phyloP scores from a whole-genome alignment of 1,140 invertebrate species.

The Apis cerana region DNA sequence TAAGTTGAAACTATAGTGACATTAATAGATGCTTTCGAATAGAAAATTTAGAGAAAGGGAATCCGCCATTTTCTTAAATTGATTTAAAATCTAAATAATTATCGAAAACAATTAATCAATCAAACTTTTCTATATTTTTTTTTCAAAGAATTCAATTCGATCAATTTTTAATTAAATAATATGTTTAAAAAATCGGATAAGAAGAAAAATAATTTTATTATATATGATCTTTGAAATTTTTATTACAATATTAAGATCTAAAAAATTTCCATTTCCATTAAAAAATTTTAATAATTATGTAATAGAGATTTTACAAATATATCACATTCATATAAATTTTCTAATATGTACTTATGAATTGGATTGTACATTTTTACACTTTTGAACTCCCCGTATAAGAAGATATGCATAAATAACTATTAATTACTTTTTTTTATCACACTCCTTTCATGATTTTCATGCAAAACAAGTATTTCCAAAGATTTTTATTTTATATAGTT shows the following conservation, averaged over 20 bases:
- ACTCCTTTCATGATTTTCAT: background rate
- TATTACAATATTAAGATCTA: too few species aligned
- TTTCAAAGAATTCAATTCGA: background rate
- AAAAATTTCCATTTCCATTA: too few species aligned
- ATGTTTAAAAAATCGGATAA: background rate
- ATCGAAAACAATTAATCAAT: background rate
- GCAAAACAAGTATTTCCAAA: background rate
- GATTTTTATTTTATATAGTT: background rate
- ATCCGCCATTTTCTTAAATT: background rate
- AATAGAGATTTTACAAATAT: too few species aligned
- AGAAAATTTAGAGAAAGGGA: background rate
- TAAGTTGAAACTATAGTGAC: slow-evolving; percentile 49
- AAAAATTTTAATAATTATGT: too few species aligned
- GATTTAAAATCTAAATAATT: background rate
- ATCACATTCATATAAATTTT: too few species aligned
- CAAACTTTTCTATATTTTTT: background rate
- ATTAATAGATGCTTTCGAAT: slow-evolving; percentile 4
- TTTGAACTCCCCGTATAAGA: too few species aligned
- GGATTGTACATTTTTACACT: too few species aligned
- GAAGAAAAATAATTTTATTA: too few species aligned
- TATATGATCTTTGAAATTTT: too few species aligned
- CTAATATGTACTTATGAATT: too few species aligned
- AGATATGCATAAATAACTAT: too few species aligned
- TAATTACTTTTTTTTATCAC: too few species aligned
- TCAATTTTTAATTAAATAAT: background rate